Percentiles rank a stretch among this genome's conserved stretches.
These are phyloP conservation scores for Microtus richardsoni DNA, from an alignment of 2,113 vertebrate species.

Conservation along the genomic window DNA sequence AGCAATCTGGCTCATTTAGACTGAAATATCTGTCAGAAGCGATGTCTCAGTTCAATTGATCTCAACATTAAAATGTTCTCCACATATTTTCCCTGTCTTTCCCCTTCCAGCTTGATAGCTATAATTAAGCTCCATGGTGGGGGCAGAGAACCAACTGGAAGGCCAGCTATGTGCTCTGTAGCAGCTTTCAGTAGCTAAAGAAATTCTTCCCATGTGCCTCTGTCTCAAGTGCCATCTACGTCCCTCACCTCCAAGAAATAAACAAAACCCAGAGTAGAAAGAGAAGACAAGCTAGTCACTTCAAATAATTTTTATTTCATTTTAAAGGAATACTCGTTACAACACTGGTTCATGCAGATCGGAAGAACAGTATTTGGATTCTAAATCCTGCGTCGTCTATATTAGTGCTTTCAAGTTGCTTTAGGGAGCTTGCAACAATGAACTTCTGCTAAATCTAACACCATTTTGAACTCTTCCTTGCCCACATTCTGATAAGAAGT, in stretches of 20 bases:
- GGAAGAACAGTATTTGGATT: constrained; percentile 66
- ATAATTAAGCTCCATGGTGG: constrained; percentile 1
- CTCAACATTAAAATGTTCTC: constrained; percentile 59
- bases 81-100: constrained; percentile 15
- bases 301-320: constrained; percentile 40
- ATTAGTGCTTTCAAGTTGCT: constrained; percentile 62
- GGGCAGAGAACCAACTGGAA: background rate
- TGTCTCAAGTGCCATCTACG: background rate
- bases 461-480: constrained; percentile 76
- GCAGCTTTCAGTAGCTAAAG: background rate
- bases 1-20: constrained; percentile 64
- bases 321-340: constrained; percentile 59
- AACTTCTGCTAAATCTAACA: constrained; percentile 69
- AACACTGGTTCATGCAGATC: background rate
- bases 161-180: background rate
- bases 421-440: constrained; percentile 61
- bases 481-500: constrained; percentile 79
- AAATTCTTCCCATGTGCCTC: background rate
- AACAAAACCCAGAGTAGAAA: background rate
- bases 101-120: constrained; percentile 8
- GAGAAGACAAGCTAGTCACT: constrained; percentile 53
- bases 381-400: background rate
- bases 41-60: constrained; percentile 49
- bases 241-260: background rate
- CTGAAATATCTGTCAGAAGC: constrained; percentile 66